Percentiles rank a stretch among this genome's conserved stretches.
These are phyloP conservation scores for Microcebus murinus DNA, from an alignment of 2,113 vertebrate genomes.

Conservation along the genomic window DNA sequence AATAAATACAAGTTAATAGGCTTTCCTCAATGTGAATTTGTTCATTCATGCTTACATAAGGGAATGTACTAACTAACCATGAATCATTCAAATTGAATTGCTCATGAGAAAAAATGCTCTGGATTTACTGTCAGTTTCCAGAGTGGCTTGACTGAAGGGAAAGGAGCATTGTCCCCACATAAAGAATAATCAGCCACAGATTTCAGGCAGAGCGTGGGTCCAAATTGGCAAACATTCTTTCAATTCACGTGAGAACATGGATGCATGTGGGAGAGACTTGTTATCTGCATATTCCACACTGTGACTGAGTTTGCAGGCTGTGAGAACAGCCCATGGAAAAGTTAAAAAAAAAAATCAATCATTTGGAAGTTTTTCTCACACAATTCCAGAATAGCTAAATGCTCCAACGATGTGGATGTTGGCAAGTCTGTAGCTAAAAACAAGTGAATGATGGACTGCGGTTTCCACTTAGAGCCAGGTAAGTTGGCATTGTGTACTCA, in stretches of 20 bases:
- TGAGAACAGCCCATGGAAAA: not conserved
- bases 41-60: slow-evolving; percentile 77
- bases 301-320: not conserved
- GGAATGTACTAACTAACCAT: slow-evolving; percentile 60
- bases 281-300: slow-evolving; percentile 33
- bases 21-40: slow-evolving; percentile 73
- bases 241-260: not conserved
- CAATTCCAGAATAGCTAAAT: not conserved
- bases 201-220: not conserved
- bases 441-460: not conserved
- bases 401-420: not conserved
- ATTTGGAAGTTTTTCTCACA: not conserved
- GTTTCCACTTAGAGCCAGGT: not conserved
- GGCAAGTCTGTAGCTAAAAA: not conserved
- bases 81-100: slow-evolving; percentile 62
- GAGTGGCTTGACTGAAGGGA: slow-evolving; percentile 35
- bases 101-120: slow-evolving; percentile 68
- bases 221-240: slow-evolving; percentile 47
- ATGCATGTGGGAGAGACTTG: not conserved
- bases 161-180: slow-evolving; percentile 26
- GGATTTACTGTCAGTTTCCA: slow-evolving; percentile 42
- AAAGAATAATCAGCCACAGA: slow-evolving; percentile 57
- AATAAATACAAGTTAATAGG: slow-evolving; percentile 72
- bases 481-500: not conserved
- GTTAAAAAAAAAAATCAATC: not conserved